Evolutionary conservation across 2,888 invertebrate genomes (phyloP), one percentile per base, ranked within the genome.

Genomic region (Dolichopus griseipennis): DNA sequence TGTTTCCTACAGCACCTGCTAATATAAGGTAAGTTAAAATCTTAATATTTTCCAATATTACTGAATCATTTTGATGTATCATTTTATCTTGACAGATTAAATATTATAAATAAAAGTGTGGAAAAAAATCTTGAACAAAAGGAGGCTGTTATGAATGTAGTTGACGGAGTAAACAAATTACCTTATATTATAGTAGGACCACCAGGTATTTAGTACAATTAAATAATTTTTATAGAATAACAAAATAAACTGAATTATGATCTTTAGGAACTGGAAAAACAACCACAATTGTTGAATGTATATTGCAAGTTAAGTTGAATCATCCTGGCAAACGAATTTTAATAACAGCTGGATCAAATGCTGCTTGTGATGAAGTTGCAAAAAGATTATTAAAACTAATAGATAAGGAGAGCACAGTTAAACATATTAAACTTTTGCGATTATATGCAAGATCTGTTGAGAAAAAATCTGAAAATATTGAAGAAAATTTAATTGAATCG

Each of bases 131-230:
- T 75, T 0, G 84, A 86, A 72, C 90, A 90, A 75, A 82, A 79
- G 71, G 79, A 80, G 61, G 89, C 89, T 1, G 88, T 92, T 2
- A 76, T 81, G 67, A 86, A 88, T 73, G 88, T 90, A 65, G 73
- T 89, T 4, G 82, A 84, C 34, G 85, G 85, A 21, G 83, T 86
- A 2, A 83, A 86, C 0, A 83, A 84, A 37, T 84, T 84, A 1
- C 93, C 93, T 0, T 93, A 92, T 75, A 85, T 92, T 61, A 84
- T 93, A 65, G 93, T 89, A 81, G 93, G 93, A 4, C 93, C 93
- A 21, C 92, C 93, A 20, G 93, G 92, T 61, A 90, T 37, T 5
- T 37, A 37, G 8, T 2, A 10, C 8, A 10, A 12, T 7, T 8
- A 34, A 34, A 34, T 37, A 37, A 37, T 10, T 37, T 7, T 12